Base-by-base conservation (phyloP, 2,113 vertebrate genomes). In the Gavia stellata region DNA sequence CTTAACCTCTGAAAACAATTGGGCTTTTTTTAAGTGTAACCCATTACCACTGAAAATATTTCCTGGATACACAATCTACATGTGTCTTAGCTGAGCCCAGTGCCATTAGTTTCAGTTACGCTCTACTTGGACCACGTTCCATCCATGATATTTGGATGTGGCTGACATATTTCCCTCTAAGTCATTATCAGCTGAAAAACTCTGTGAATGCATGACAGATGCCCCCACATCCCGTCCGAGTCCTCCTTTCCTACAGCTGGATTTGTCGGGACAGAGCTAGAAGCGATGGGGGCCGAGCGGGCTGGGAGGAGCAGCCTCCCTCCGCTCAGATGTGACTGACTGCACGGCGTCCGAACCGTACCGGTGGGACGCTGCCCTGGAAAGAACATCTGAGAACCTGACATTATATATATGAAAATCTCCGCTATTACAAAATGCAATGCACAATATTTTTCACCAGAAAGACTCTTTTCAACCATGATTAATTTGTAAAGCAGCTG, bases 221-320 rank as follows among this genome's bases (percentile, higher is more conserved):
- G 16, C 38, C 73, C 49, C 12, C 25, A 17, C 33, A 15, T 5
- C 1, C 5, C 10, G 0, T 18, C 53, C 2, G 0, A 31, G 47
- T 26, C n/a, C 31, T 58, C 40, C 59, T 3, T 29, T 44, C 53
- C 53, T 78, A 9, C 28, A 50, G 53, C 42, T 45, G 71, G 53
- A 7, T 45, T 50, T 67, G 47, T 17, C 1, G 2, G 45, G 65
- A 40, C 10, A 4, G 44, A 85, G 63, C 45, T 34, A 5, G n/a
- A 58, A 14, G 26, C 34, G 14, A 7, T 1, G 6, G 1, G 13
- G 14, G 36, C 38, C 0, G 7, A 26, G 36, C 0, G 1, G 16
- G 19, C 13, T 6, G 38, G 79, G 49, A 20, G 7, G 9, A 61
- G 67, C 59, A 14, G n/a, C 45, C 73, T 12, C 13, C 2, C 10